These are phyloP conservation scores for Euwallacea similis DNA, from an alignment of 1,140 invertebrate species.

Conservation along the genomic window DNA sequence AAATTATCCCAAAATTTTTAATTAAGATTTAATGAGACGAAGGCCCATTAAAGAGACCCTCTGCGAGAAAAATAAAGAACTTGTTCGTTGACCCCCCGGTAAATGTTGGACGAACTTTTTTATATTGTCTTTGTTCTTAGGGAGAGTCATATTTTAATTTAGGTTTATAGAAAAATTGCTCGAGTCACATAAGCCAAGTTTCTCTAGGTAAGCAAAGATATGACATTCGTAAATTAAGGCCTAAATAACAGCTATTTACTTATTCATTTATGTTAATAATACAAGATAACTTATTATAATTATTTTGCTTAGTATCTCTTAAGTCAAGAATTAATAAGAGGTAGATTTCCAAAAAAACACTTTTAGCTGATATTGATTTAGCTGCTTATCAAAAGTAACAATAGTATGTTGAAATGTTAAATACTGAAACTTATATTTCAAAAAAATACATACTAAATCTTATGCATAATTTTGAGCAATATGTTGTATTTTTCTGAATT, in stretches of 20 bases:
- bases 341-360: too few relatives aligned
- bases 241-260: conserved; percentile 14
- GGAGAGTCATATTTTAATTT: conserved; percentile 33
- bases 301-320: too few relatives aligned
- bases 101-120: conserved; percentile 33
- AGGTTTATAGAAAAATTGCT: background rate
- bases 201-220: background rate
- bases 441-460: too few relatives aligned
- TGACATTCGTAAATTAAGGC: conserved; percentile 18
- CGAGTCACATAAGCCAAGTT: background rate
- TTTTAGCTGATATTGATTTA: too few relatives aligned
- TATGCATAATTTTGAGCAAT: too few relatives aligned
- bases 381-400: too few relatives aligned
- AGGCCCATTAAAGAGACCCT: conserved; percentile 16
- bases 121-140: conserved; percentile 31
- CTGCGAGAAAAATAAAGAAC: conserved; percentile 17
- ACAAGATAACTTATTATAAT: too few relatives aligned
- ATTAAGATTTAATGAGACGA: conserved; percentile 31
- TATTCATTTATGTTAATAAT: background rate
- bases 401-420: too few relatives aligned
- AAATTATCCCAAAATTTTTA: conserved; percentile 1
- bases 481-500: too few relatives aligned
- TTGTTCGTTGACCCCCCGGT: conserved; percentile 32
- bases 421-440: too few relatives aligned
- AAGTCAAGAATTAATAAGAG: too few relatives aligned